Conservation (phyloP, 2,113 vertebrate genomes). For the Protobothrops flavoviridis region DNA sequence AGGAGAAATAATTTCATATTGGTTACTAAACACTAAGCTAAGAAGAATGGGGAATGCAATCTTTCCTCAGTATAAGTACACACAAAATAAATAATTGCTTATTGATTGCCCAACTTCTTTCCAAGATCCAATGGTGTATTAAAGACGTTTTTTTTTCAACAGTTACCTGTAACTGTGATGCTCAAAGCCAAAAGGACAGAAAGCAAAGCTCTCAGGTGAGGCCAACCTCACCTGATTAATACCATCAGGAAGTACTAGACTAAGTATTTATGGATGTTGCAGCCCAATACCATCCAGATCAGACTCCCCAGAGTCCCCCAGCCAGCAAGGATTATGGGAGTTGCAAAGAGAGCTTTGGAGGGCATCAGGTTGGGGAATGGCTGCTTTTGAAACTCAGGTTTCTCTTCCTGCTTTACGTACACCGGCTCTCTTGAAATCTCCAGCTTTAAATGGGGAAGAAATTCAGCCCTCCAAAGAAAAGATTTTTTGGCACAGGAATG, state of each 20-base stretch:
- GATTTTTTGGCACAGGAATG: not conserved
- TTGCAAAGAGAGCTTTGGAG: not conserved
- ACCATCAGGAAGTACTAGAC: not conserved
- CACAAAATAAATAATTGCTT: not conserved
- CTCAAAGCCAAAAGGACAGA: not conserved
- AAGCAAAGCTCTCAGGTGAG: not conserved
- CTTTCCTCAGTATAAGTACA: not conserved
- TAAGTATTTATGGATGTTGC: not conserved
- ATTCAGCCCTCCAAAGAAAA: not conserved
- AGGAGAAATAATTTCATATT: not conserved
- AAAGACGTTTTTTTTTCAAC: not conserved
- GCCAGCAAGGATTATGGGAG: not conserved
- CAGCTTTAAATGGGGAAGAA: not conserved
- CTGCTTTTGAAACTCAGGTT: not conserved
- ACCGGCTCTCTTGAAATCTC: not conserved
- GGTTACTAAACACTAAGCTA: not conserved
- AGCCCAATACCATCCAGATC: not conserved
- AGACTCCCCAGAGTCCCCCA: not conserved
- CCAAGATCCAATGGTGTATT: not conserved
- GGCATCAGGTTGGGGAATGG: not conserved
- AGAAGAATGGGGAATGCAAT: not conserved
- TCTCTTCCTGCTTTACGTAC: not conserved
- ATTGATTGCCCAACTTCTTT: not conserved
- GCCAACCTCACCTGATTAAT: not conserved
- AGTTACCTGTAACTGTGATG: not conserved